Conservation (phyloP, 1,140 invertebrate species). For the Panulirus ornatus region DNA sequence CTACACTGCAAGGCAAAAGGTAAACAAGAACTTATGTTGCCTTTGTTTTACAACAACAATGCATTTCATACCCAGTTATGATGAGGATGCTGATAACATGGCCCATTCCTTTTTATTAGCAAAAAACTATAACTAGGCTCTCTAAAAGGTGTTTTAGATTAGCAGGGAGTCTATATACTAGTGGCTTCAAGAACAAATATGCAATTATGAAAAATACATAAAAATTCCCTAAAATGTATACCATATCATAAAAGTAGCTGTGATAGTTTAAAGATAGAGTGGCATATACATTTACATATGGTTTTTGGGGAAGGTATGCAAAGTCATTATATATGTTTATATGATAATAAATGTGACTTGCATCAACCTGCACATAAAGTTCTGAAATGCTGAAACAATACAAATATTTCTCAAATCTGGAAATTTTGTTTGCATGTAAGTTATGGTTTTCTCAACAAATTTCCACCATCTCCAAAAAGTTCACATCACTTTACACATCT, state of each 20-base stretch:
- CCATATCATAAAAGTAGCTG: neutral
- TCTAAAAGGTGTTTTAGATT: neutral
- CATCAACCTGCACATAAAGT: neutral
- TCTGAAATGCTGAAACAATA: neutral
- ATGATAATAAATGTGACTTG: neutral
- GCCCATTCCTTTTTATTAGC: neutral
- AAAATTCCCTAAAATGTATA: neutral
- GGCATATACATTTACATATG: neutral
- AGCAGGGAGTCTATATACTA: slow-evolving; percentile 1
- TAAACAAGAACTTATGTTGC: slow-evolving; percentile 61
- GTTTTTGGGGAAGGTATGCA: neutral
- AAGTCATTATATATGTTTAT: neutral
- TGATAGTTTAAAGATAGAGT: neutral
- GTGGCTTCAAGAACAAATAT: neutral
- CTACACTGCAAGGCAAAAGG: slow-evolving; percentile 74
- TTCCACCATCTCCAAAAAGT: too few species aligned
- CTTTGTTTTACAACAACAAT: slow-evolving; percentile 33
- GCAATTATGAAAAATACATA: neutral
- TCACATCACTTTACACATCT: too few species aligned
- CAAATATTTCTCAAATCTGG: neutral
- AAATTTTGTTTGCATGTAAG: too few species aligned
- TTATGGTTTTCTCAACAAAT: too few species aligned
- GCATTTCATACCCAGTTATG: neutral
- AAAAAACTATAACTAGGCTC: neutral
- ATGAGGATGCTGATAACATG: neutral